These are phyloP conservation scores for Desmophyllum pertusum DNA, from an alignment of 92 coral and sea anemone species.

Conservation along the genomic window DNA sequence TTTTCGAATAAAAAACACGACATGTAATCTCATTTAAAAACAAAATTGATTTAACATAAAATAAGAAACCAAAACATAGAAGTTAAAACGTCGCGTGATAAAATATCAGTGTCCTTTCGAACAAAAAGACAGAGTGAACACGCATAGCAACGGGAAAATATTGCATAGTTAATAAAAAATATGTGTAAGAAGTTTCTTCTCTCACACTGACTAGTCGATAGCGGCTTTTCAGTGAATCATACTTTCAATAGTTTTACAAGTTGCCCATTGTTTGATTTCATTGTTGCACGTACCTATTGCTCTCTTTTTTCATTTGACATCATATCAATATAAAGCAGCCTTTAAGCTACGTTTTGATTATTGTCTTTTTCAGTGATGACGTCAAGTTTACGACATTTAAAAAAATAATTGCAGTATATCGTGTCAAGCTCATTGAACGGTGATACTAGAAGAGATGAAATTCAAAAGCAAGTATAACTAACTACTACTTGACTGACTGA, in stretches of 20 bases:
- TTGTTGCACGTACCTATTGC: neutral
- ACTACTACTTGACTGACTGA: too few relatives aligned
- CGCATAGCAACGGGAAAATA: neutral
- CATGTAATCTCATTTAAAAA: neutral
- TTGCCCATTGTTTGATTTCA: neutral
- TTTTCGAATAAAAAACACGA: neutral
- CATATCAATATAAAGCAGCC: too few relatives aligned
- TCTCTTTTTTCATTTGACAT: neutral
- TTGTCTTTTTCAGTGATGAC: too few relatives aligned
- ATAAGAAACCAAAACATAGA: neutral
- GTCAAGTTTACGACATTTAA: too few relatives aligned
- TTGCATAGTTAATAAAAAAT: neutral
- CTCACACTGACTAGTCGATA: neutral
- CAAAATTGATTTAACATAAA: neutral
- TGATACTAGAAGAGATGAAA: too few relatives aligned
- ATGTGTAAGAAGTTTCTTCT: neutral
- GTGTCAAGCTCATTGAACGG: too few relatives aligned
- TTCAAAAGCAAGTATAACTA: too few relatives aligned
- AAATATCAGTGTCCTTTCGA: neutral
- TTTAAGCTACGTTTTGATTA: too few relatives aligned
- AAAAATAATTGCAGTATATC: too few relatives aligned
- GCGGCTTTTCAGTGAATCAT: neutral
- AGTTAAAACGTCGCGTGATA: neutral
- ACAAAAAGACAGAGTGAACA: neutral
- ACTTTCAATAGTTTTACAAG: neutral